phyloP scores from a whole-genome alignment of 37 sponge, comb jelly and placozoan genomes.

The Mnemiopsis leidyi region DNA sequence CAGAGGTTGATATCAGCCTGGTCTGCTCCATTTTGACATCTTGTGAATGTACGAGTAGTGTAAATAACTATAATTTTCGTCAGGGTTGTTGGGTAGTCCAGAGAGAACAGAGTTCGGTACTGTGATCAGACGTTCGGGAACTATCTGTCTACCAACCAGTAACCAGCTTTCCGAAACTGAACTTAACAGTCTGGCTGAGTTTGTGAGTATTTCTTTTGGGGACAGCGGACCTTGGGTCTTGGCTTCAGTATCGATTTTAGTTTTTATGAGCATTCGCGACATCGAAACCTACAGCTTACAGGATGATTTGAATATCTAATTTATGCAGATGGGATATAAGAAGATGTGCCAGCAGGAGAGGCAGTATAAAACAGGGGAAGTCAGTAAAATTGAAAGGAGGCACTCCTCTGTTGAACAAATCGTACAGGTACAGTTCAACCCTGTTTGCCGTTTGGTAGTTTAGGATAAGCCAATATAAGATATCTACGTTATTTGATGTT shows the following conservation, averaged over 20 bases:
- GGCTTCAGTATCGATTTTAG: too few relatives aligned
- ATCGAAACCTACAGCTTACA: background rate
- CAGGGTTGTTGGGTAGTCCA: slow-evolving; percentile 21
- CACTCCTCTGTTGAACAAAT: background rate
- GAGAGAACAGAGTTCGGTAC: slow-evolving; percentile 59
- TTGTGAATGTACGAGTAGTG: too few relatives aligned
- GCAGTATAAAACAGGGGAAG: background rate
- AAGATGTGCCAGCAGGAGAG: background rate
- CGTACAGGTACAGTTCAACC: background rate
- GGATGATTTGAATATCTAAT: background rate
- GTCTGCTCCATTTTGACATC: too few relatives aligned
- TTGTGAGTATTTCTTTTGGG: slow-evolving; percentile 3
- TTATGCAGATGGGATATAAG: background rate
- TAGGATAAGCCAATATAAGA: too few relatives aligned
- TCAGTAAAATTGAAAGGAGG: background rate
- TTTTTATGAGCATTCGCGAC: too few relatives aligned
- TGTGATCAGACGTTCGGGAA: background rate
- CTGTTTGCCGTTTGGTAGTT: too few relatives aligned
- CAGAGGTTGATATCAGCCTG: too few relatives aligned
- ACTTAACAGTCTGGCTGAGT: background rate
- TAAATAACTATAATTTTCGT: too few relatives aligned
- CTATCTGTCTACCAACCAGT: background rate
- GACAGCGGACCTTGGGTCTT: too few relatives aligned
- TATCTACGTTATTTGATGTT: too few relatives aligned
- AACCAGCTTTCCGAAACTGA: background rate